A percentile compares a stretch with the other conserved stretches of the same genome.
phyloP scores from a whole-genome alignment of 2,888 invertebrate species.

The Leptinotarsa haldemani region DNA sequence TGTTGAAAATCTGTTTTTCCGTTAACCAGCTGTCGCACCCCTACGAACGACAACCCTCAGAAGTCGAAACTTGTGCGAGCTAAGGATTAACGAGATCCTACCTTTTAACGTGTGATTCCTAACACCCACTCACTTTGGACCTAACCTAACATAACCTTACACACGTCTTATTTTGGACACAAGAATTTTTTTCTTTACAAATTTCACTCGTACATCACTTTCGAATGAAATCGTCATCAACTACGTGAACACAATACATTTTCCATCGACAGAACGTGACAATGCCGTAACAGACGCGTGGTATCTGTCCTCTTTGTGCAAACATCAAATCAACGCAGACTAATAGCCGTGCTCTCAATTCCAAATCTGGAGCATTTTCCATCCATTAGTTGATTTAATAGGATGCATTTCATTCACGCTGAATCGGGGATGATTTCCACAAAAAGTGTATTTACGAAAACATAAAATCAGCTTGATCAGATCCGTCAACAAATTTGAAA shows the following conservation, averaged over 20 bases:
- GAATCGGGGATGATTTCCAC: neutral
- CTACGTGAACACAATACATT: neutral
- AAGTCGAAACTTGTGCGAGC: no score
- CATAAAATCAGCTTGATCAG: conserved; percentile 12
- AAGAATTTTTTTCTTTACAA: no score
- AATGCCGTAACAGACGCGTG: neutral
- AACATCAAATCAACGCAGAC: neutral
- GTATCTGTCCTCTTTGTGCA: neutral
- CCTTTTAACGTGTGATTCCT: no score
- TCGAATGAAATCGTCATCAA: no score
- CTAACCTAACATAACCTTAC: no score
- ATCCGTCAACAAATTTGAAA: conserved; percentile 19
- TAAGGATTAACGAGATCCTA: no score
- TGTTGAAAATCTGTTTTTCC: no score
- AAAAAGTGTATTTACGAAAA: conserved; percentile 12
- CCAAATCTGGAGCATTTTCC: conserved; percentile 3
- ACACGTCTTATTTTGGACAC: no score
- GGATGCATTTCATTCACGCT: neutral
- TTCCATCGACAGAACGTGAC: neutral
- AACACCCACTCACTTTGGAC: no score
- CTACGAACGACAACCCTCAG: no score
- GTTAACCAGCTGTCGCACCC: no score
- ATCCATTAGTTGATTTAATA: conserved; percentile 10
- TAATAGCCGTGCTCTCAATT: neutral
- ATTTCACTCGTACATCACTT: no score